phyloP scores from a whole-genome alignment of 1,140 invertebrate species.

The Sweltsa coloradensis region DNA sequence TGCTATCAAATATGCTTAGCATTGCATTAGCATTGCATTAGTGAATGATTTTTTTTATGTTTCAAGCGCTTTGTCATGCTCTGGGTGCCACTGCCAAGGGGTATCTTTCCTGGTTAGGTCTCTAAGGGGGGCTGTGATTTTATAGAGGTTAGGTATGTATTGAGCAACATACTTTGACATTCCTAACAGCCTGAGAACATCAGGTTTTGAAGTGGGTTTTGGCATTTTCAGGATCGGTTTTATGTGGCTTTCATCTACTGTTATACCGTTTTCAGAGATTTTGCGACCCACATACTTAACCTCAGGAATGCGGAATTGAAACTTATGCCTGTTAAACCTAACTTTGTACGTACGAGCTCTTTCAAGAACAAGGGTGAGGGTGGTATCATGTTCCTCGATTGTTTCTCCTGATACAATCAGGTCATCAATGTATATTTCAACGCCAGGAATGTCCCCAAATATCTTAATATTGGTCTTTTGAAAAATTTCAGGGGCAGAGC shows the following conservation, averaged over 20 bases:
- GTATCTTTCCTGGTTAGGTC: slow-evolving; percentile 20
- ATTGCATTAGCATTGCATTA: slow-evolving; percentile 21
- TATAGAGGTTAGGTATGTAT: slow-evolving; percentile 24
- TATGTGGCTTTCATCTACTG: neutral
- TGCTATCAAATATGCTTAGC: slow-evolving; percentile 20
- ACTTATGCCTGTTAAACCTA: neutral
- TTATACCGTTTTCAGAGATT: neutral
- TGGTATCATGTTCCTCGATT: neutral
- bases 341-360: neutral
- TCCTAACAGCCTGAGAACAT: slow-evolving; percentile 20
- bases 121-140: slow-evolving; percentile 19
- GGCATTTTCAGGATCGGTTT: neutral
- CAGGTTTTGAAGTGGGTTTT: neutral
- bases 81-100: slow-evolving; percentile 17
- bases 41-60: slow-evolving; percentile 19
- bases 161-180: slow-evolving; percentile 28
- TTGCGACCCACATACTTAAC: neutral
- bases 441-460: slow-evolving; percentile 1
- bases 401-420: neutral
- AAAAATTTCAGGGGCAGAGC: slow-evolving; percentile 3
- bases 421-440: neutral
- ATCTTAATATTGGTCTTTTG: neutral
- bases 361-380: neutral
- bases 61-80: slow-evolving; percentile 17
- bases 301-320: neutral